Percentiles rank a stretch among this genome's conserved stretches.
Evolutionary conservation across 2,797 vertebrate genomes (phyloP).

Genomic region (Mormyrops boulengeri): DNA sequence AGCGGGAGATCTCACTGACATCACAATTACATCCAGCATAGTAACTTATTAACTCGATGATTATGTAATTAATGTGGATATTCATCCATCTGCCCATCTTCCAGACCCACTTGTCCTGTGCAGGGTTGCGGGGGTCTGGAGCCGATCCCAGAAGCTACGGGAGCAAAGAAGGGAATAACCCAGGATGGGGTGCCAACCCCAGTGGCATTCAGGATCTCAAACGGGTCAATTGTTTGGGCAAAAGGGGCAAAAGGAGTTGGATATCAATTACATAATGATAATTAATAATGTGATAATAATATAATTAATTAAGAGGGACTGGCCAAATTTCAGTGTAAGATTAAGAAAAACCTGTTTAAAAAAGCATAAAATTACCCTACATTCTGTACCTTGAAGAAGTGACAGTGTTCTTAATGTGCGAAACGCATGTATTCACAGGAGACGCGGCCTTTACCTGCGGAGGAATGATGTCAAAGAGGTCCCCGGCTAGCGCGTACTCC

Average conservation of each 20-base stretch:
- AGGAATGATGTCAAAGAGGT: constrained; percentile 79
- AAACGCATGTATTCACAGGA: neutral
- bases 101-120: neutral
- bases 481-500: constrained; percentile 74
- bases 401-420: neutral
- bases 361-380: neutral
- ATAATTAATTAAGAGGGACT: neutral
- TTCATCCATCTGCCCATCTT: neutral
- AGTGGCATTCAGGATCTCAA: neutral
- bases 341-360: neutral
- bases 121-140: neutral
- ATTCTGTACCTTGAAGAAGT: neutral
- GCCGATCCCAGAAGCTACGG: neutral
- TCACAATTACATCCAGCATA: neutral
- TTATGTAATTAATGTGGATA: neutral
- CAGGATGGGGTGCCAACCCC: neutral
- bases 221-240: neutral
- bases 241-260: neutral
- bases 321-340: neutral
- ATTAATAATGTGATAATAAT: neutral
- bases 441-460: constrained; percentile 63
- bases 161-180: neutral
- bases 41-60: neutral
- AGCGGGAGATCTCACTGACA: neutral
- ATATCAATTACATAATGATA: neutral